A percentile compares a stretch with the other conserved stretches of the same genome.
These are phyloP conservation scores for Dolichoris vasculosae DNA, from an alignment of 1,140 invertebrate genomes.

Conservation along the genomic window DNA sequence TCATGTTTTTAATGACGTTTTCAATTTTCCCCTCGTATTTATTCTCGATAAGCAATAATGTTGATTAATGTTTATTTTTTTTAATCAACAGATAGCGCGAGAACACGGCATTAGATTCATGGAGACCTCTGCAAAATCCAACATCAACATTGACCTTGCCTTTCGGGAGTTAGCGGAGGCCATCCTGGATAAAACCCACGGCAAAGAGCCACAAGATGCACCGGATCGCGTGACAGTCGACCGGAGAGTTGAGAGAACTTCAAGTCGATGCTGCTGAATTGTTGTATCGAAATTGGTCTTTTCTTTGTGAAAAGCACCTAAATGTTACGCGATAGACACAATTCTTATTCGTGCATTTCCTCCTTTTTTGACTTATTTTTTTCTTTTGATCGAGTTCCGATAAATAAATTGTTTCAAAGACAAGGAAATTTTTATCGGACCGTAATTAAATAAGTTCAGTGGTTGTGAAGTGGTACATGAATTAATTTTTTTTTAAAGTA, in stretches of 20 bases:
- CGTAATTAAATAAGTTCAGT: conserved; percentile 37
- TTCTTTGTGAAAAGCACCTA: conserved; percentile 1
- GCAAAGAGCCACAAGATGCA: conserved; percentile 80
- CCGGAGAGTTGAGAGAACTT: conserved; percentile 74
- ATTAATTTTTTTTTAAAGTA: neutral
- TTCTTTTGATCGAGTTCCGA: neutral
- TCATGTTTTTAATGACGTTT: neutral
- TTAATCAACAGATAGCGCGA: conserved; percentile 87
- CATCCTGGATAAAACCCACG: conserved; percentile 91
- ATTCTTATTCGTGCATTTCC: neutral
- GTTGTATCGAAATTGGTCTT: neutral
- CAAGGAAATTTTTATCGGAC: neutral
- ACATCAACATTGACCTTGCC: conserved; percentile 97
- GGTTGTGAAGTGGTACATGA: conserved; percentile 1
- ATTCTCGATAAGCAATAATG: neutral
- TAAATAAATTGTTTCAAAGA: neutral
- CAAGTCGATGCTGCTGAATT: conserved; percentile 73
- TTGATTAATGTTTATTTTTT: conserved; percentile 16
- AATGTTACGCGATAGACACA: conserved; percentile 11
- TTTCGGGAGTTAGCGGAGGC: conserved; percentile 98
- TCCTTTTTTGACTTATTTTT: conserved; percentile 19
- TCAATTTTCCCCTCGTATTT: neutral
- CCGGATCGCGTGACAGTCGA: conserved; percentile 81
- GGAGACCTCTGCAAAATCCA: conserved; percentile 99
- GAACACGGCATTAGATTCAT: conserved; percentile 98